Base-by-base conservation (phyloP, 2,888 invertebrate species). In the Augochlorella aurata region DNA sequence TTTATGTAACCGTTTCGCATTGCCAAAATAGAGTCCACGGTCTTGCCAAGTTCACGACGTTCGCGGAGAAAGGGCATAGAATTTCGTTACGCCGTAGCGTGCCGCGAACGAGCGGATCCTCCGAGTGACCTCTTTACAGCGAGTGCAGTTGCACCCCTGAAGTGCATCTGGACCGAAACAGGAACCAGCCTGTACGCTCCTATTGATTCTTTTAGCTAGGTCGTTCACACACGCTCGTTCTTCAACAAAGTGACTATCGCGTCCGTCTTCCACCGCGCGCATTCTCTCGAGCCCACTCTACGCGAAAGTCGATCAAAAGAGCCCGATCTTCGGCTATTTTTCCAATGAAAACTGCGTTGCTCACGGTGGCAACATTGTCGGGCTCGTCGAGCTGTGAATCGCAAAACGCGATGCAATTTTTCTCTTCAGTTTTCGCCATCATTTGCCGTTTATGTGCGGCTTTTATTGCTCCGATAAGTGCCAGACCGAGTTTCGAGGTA, bases 191-290 rank as follows among this genome's bases (percentile, higher is more conserved):
- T 81, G 91, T 86, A 88, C 90, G 89, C 89, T 87, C 82, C 85
- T 91, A 92, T 92, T 88, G 92, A 92, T 92, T 91, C 88, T 90
- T 91, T 89, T 86, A 78, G 82, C 75, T 86, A 89, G 90, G 90
- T 91, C 90, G 85, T 91, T 92, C 89, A 90, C 91, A 90, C 91
- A 89, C 89, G 79, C 61, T 5, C 21, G 74, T 70, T 82, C 65
- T 70, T 58, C 49, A 61, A 77, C 68, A 65, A 82, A 82, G 76
- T 72, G 76, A 74, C 77, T 70, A 82, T 38, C 50, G 38, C 44
- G 74, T 45, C 49, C 29, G 63, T 69, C 24, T 54, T 47, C 29
- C 12, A 29, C 2, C 16, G 24, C 29, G 61, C 61, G 61, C 29
- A 14, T 44, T 2, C 18, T 52, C 77, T 16, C 49, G 5, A 10